phyloP scores from a whole-genome alignment of 2,113 vertebrate genomes.

The Ciconia stormi region DNA sequence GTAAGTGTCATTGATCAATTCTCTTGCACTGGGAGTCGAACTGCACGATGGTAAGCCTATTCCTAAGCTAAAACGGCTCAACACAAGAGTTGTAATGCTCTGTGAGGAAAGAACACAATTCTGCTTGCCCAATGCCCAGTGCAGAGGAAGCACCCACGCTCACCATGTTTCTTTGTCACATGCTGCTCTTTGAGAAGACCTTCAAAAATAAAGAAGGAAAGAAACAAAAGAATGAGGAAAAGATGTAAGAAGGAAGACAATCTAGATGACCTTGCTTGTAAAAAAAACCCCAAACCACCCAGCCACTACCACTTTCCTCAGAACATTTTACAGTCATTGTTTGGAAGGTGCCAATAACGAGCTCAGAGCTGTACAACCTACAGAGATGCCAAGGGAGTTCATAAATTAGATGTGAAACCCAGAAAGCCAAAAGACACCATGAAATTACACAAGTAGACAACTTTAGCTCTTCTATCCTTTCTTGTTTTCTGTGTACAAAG shows the following conservation, averaged over 20 bases:
- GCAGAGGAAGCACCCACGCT: neutral
- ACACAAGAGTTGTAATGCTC: neutral
- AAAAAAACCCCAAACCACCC: rapidly evolving
- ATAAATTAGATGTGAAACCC: neutral
- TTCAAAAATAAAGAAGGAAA: neutral
- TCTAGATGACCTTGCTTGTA: neutral
- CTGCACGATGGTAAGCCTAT: neutral
- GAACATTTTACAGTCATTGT: neutral
- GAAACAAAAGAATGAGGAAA: neutral
- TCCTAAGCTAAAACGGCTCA: neutral
- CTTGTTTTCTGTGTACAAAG: neutral
- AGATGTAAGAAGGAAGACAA: neutral
- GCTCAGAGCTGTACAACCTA: neutral
- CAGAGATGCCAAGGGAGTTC: neutral
- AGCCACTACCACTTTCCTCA: neutral
- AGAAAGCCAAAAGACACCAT: neutral
- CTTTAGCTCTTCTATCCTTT: neutral
- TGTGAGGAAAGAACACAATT: neutral
- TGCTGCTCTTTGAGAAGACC: neutral
- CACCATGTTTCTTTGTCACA: neutral
- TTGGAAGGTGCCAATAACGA: slow-evolving; percentile 35
- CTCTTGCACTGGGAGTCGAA: neutral
- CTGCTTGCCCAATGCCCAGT: neutral
- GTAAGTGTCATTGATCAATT: neutral
- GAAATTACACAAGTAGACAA: neutral